Evolutionary conservation across 23 tunicate genomes (phyloP), one percentile per base, ranked within the genome.

Genomic region (Aplidium turbinatum): DNA sequence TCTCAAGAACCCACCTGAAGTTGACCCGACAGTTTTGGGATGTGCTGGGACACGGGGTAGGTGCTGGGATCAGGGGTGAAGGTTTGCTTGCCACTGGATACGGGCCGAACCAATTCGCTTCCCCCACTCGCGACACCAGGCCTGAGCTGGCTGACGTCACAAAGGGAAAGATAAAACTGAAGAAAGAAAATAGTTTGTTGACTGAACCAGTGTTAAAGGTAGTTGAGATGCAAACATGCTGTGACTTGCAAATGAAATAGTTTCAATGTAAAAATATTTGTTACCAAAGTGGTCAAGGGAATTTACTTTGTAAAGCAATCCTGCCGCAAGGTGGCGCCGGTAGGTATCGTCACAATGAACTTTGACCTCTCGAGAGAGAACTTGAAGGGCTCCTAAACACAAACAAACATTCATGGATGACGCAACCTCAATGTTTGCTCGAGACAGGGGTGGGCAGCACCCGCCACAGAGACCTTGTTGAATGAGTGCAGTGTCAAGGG

Each of bases 251-350:
- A 20, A 18, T 6, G n/a, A 55, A 11, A 22, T 55, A 55, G 6
- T 6, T 55, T 20, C 62, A 55, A 55, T 55, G 62, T 22, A 22
- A 13, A 13, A 9, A 13, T 13, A 42, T 19, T 42, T 9, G 13
- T 42, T 42, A 42, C 13, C 13, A n/a, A n/a, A n/a, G n/a, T 20
- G 23, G 21, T 21, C 21, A 16, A 54, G 6, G 5, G 21, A 25
- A 54, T 9, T 13, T 72, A 91, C 97, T 42, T 91, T 91, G 81
- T 91, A 91, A 66, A 84, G 84, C 13, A 91, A 58, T 2, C 80
- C 83, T 16, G 79, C 38, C 4, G 82, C 73, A 0, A 84, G 73
- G 42, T 82, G 57, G 16, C 31, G 81, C 33, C 63, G 79, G 75
- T 81, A 77, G 4, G 36, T 20, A 6, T 68, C 52, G 11, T 55